These are phyloP conservation scores for Lymantria monacha DNA, from an alignment of 2,888 invertebrate species.

Conservation along the genomic window DNA sequence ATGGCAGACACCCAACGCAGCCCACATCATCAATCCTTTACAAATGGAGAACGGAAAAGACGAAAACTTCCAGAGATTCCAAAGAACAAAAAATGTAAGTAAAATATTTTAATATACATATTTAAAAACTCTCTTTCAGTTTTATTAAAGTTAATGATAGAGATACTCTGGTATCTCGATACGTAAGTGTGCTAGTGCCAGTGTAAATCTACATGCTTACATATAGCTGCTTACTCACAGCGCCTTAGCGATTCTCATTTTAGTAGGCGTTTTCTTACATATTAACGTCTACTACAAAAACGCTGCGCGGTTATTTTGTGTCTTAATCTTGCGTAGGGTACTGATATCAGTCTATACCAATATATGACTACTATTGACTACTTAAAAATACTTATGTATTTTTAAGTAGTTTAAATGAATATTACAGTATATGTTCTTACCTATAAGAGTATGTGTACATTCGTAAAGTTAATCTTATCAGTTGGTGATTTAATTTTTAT, in stretches of 20 bases:
- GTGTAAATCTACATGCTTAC: slow-evolving; percentile 8
- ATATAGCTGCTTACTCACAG: slow-evolving; percentile 40
- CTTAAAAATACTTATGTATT: no score
- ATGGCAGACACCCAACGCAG: slow-evolving; percentile 55
- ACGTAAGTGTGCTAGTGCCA: slow-evolving; percentile 20
- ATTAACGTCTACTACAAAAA: neutral
- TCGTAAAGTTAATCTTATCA: no score
- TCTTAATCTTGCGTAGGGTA: neutral
- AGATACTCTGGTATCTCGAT: slow-evolving; percentile 16
- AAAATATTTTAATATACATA: neutral
- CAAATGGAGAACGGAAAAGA: slow-evolving; percentile 85
- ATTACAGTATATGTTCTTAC: no score
- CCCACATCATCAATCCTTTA: slow-evolving; percentile 64
- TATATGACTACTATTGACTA: no score
- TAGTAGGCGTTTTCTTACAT: slow-evolving; percentile 21
- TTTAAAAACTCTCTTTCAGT: neutral
- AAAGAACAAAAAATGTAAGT: slow-evolving; percentile 92
- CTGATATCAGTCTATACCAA: neutral
- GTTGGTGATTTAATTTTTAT: no score
- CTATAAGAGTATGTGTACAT: no score
- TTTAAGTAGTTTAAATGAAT: no score
- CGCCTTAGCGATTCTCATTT: slow-evolving; percentile 31
- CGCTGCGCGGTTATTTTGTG: neutral
- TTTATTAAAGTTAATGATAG: neutral
- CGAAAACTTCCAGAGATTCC: slow-evolving; percentile 95